Base-by-base conservation (phyloP, 2,797 vertebrate genomes). In the Brotogeris chrysoptera region DNA sequence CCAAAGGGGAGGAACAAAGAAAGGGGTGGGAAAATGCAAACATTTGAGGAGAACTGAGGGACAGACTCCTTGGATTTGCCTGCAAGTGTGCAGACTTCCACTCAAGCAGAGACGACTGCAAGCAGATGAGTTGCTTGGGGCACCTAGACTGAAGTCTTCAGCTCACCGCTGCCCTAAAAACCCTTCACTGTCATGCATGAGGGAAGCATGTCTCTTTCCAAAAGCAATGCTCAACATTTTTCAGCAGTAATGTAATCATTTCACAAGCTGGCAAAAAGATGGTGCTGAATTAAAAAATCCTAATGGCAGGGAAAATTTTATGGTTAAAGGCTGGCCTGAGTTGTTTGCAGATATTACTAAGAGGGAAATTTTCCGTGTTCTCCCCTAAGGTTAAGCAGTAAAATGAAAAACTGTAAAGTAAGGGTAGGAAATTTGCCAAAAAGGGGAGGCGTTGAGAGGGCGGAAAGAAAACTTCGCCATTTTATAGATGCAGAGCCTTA, bases 381-480 rank as follows among this genome's bases (percentile, higher is more conserved):
- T 97, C 89, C 68, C 92, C 69, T 90, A 86, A 94, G 84, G 83
- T 93, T 76, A 88, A 88, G 73, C 55, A 90, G 63, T 84, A 81
- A 95, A 93, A 83, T n/a, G 63, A 92, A 92, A 97, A 92, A 78
- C 43, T 63, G 87, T 95, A 96, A 94, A 86, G 83, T 72, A 79
- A 41, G 27, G 60, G 55, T 43, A 90, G 90, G 86, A 90, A 95
- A 90, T 41, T 86, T 94, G 80, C 73, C 81, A 95, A 86, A 80
- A 94, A 93, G 57, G 55, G 74, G 83, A 93, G 52, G 88, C 34
- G 14, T 86, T 81, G 90, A 94, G 93, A 93, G 73, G 43, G 32
- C 85, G 66, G 69, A 83, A 90, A 93, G 71, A 63, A 85, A 92
- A 76, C n/a, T 52, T 93, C 0, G 0, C 66, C 50, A 50, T 94